Conservation (phyloP, 2,888 invertebrate genomes). For the Dendrolimus houi region DNA sequence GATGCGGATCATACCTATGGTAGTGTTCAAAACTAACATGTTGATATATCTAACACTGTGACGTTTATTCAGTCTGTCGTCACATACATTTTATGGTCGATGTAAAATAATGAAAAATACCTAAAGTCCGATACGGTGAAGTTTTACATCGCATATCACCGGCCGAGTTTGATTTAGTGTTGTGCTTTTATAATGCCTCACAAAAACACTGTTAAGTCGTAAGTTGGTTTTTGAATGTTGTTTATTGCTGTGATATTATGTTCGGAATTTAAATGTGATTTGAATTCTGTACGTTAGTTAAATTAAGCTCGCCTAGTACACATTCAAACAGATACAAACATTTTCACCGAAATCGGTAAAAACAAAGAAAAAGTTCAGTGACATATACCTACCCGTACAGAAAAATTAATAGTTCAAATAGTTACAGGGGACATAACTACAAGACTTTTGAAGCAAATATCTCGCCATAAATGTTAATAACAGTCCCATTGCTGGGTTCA, state of each 20-base stretch:
- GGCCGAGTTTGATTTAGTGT: constrained; percentile 52
- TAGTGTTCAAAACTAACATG: no score
- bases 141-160: constrained; percentile 31
- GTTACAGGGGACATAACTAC: no score
- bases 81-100: constrained; percentile 62
- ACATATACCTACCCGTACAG: no score
- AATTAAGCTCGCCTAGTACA: no score
- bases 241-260: constrained; percentile 23
- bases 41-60: background rate
- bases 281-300: background rate
- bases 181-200: constrained; percentile 1
- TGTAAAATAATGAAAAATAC: constrained; percentile 71
- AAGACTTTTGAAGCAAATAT: no score
- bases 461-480: no score
- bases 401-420: no score
- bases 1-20: no score
- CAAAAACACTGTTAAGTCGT: background rate
- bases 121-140: constrained; percentile 28
- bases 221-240: constrained; percentile 32
- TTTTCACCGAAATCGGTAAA: no score
- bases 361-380: no score
- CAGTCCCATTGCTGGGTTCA: no score
- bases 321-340: no score
- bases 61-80: constrained; percentile 29
- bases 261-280: constrained; percentile 4